Evolutionary conservation across 2,888 invertebrate genomes (phyloP).

Genomic region (Lepidocyrtoides sp.): DNA sequence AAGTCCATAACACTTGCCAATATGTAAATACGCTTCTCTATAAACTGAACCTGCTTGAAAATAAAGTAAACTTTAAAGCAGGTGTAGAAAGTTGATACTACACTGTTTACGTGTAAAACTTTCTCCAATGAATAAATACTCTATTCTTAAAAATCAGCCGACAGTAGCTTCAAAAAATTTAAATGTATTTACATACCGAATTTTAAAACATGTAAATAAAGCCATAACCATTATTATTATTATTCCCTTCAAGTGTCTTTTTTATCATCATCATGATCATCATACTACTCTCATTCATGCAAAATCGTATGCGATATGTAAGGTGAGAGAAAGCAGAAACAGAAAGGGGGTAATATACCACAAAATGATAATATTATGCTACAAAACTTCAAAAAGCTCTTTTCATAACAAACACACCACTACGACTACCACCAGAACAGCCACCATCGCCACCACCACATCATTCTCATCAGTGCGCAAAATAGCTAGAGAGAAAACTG

Average conservation of each 20-base stretch:
- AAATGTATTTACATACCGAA: constrained; percentile 31
- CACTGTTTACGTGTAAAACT: too few relatives aligned
- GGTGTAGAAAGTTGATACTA: too few relatives aligned
- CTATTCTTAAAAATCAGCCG: constrained; percentile 15
- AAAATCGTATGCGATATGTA: too few relatives aligned
- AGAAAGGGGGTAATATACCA: background rate
- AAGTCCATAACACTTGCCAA: too few relatives aligned
- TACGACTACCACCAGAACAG: background rate
- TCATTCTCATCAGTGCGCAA: background rate
- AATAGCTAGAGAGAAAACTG: background rate
- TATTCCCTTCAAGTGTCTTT: background rate
- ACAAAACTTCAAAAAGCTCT: background rate
- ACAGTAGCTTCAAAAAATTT: background rate
- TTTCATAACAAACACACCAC: constrained; percentile 12
- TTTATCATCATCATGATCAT: background rate
- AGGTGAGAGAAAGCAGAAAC: background rate
- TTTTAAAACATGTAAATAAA: constrained; percentile 10
- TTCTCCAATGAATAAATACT: too few relatives aligned
- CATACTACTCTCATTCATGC: too few relatives aligned
- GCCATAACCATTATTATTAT: background rate
- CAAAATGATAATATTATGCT: constrained; percentile 36
- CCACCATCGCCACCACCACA: background rate
- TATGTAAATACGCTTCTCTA: too few relatives aligned
- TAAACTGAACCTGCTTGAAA: too few relatives aligned
- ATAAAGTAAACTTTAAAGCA: too few relatives aligned